Evolutionary conservation across 2,797 vertebrate species (phyloP).

Genomic region (Mormyrops attenuatus): DNA sequence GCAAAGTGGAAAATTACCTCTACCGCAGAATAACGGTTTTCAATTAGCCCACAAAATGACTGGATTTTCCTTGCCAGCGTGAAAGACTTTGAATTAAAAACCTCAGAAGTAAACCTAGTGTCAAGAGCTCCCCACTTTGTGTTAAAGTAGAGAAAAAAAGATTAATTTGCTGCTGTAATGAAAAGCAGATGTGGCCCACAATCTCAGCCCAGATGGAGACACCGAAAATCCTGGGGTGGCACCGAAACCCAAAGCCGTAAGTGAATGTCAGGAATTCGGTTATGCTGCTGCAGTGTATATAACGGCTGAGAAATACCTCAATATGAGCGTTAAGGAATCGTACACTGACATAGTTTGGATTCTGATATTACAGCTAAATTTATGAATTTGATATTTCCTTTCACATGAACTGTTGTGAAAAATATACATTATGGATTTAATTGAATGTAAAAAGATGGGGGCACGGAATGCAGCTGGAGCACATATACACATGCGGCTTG

Average conservation of each 20-base stretch:
- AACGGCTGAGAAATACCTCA: neutral
- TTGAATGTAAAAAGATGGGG: neutral
- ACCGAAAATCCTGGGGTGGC: neutral
- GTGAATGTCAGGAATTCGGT: neutral
- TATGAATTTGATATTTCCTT: neutral
- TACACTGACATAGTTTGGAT: neutral
- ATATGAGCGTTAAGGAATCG: neutral
- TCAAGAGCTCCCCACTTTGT: neutral
- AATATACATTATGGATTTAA: neutral
- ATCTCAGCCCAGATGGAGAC: neutral
- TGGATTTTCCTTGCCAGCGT: neutral
- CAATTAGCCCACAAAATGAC: neutral
- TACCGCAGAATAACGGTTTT: neutral
- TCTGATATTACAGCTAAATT: neutral
- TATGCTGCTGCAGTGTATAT: neutral
- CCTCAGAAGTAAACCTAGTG: neutral
- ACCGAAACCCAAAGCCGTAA: neutral
- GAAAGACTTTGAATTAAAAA: neutral
- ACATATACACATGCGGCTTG: neutral
- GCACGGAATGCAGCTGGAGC: neutral
- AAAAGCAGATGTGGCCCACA: neutral
- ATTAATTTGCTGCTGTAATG: neutral
- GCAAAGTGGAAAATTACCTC: neutral
- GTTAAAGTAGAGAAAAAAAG: neutral
- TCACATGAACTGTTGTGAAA: neutral